Conservation (phyloP, 2,113 vertebrate genomes). For the Antidorcas marsupialis region DNA sequence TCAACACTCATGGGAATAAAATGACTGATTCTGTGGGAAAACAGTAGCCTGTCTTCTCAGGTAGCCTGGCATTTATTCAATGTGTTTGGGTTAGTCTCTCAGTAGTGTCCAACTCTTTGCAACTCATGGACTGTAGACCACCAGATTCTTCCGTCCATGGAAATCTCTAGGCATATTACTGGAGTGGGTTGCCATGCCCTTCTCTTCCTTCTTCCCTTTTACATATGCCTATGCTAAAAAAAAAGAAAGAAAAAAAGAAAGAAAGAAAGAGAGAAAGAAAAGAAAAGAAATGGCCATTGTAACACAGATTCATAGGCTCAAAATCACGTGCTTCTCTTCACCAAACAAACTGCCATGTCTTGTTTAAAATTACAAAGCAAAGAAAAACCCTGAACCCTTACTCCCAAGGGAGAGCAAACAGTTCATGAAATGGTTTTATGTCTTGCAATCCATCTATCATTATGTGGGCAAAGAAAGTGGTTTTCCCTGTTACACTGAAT, state of each 20-base stretch:
- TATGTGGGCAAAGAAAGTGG: neutral
- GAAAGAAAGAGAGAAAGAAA: neutral
- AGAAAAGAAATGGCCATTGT: too few relatives aligned
- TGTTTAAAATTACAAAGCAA: neutral
- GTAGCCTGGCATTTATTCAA: neutral
- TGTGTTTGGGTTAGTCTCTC: neutral
- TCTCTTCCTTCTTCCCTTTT: neutral
- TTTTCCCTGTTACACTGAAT: neutral
- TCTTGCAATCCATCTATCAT: neutral
- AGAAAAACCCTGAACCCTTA: neutral
- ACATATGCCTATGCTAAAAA: neutral
- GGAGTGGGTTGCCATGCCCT: neutral
- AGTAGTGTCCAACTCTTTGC: neutral
- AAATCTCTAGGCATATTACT: neutral
- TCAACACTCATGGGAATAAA: neutral
- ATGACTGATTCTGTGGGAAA: neutral
- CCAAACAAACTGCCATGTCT: neutral
- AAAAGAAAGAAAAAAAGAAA: too few relatives aligned
- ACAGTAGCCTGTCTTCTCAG: neutral
- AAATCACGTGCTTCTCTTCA: neutral
- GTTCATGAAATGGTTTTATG: too few relatives aligned
- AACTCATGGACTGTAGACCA: neutral
- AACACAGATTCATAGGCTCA: neutral
- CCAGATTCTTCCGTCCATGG: neutral
- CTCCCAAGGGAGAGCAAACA: accelerated